phyloP scores from a whole-genome alignment of 1,140 invertebrate genomes.

The Rhynchophorus ferrugineus region DNA sequence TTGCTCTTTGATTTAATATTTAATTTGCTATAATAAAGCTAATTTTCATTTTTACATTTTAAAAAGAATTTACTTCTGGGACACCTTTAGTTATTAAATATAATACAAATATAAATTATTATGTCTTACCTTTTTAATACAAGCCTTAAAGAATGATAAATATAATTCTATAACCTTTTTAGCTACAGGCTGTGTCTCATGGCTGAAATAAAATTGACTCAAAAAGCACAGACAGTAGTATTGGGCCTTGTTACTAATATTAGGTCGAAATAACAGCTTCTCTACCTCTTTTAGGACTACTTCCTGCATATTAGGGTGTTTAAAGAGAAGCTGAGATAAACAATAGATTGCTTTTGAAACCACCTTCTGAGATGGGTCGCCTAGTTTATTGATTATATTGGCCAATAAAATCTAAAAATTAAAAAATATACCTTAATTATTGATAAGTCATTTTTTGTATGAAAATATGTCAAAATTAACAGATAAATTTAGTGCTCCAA shows the following conservation, averaged over 20 bases:
- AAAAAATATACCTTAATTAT: too few relatives aligned
- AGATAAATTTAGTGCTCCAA: too few relatives aligned
- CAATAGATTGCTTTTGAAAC: conserved; percentile 81
- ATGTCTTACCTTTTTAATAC: conserved; percentile 64
- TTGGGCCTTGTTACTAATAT: conserved; percentile 76
- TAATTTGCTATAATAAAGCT: too few relatives aligned
- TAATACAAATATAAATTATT: conserved; percentile 11
- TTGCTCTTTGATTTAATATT: too few relatives aligned
- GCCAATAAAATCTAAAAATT: conserved; percentile 62
- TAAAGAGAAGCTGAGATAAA: conserved; percentile 73
- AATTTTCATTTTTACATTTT: too few relatives aligned
- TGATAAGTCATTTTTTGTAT: too few relatives aligned
- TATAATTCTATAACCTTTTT: conserved; percentile 82
- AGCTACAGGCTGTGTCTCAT: conserved; percentile 69
- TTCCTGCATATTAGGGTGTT: conserved; percentile 88
- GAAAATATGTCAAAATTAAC: conserved; percentile 13
- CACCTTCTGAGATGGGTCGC: conserved; percentile 82
- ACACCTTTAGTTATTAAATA: too few relatives aligned
- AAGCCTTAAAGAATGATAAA: conserved; percentile 92
- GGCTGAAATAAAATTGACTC: conserved; percentile 66
- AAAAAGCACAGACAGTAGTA: conserved; percentile 93
- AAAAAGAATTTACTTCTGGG: too few relatives aligned
- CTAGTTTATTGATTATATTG: conserved; percentile 88
- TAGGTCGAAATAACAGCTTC: conserved; percentile 76
- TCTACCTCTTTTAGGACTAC: conserved; percentile 84